phyloP scores from a whole-genome alignment of 2,797 vertebrate species.

The Notamacropus eugenii region DNA sequence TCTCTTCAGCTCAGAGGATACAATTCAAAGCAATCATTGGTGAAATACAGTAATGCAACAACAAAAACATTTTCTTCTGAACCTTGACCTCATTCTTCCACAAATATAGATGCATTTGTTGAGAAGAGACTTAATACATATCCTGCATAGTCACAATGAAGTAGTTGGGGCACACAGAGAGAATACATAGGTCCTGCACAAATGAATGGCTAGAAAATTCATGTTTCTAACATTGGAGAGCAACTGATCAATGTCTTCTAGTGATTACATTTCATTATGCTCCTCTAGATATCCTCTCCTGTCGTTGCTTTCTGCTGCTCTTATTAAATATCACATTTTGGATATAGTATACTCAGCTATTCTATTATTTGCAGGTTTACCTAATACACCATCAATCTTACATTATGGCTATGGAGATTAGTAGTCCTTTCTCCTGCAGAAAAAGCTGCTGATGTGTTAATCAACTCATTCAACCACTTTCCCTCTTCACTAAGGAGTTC shows the following conservation, averaged over 20 bases:
- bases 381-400: not conserved
- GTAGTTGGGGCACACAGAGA: not conserved
- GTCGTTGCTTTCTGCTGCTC: not conserved
- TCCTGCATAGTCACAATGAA: not conserved
- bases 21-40: not conserved
- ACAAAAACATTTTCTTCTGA: not conserved
- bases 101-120: not conserved
- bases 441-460: not conserved
- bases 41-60: not conserved
- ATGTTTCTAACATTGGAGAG: not conserved
- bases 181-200: not conserved
- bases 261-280: not conserved
- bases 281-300: not conserved
- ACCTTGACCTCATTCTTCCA: not conserved
- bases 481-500: not conserved
- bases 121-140: not conserved
- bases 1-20: not conserved
- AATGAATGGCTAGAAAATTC: not conserved
- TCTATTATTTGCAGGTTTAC: not conserved
- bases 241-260: not conserved
- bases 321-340: not conserved
- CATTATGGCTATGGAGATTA: not conserved
- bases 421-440: not conserved
- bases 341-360: not conserved
- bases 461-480: not conserved